Evolutionary conservation across 2,888 invertebrate species (phyloP), one percentile per base, ranked within the genome.

Genomic region (Leptopilina myrica): DNA sequence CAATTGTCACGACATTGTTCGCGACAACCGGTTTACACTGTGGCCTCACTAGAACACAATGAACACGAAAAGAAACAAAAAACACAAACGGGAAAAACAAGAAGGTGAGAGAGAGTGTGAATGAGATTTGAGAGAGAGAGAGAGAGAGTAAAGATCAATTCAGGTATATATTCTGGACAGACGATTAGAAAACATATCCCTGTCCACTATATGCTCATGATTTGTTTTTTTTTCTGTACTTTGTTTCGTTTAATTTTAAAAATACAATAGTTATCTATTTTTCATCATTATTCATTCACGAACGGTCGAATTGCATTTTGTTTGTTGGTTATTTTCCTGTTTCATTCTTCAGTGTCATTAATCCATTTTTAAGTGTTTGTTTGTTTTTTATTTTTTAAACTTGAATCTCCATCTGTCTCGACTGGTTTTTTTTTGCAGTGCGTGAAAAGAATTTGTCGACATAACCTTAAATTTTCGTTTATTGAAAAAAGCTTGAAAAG

Each of bases 41-140:
- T 87, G 84, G 85, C 82, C 85, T 46, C 84, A 86, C 82, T 84
- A 84, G 85, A 86, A 85, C 86, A 86, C 83, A 82, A 91, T 91
- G 91, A 89, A 89, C 84, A 87, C 91, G 81, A 91, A 91, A 88
- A 91, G 91, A 84, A 91, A 91, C 82, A 91, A 91, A 88, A 91
- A 90, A 84, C 91, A 91, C 85, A 91, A 91, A 87, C 89, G 91
- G 67, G 91, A 91, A 84, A 86, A 88, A 75, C 88, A 89, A 81
- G 90, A 91, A 91, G 91, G 91, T 91, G 88, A 91, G 89, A 81
- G 75, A 81, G 43, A 8, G 43, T 43, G 5, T 43, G 43, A 43
- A 7, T 43, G 43, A 49, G 49, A 43, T 82, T 79, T 81, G 80
- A 82, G 79, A 79, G 79, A 81, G 46, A 76, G 73, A 69, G 78